Conservation (phyloP, 2,888 invertebrate species). For the Polylopha cassiicola region DNA sequence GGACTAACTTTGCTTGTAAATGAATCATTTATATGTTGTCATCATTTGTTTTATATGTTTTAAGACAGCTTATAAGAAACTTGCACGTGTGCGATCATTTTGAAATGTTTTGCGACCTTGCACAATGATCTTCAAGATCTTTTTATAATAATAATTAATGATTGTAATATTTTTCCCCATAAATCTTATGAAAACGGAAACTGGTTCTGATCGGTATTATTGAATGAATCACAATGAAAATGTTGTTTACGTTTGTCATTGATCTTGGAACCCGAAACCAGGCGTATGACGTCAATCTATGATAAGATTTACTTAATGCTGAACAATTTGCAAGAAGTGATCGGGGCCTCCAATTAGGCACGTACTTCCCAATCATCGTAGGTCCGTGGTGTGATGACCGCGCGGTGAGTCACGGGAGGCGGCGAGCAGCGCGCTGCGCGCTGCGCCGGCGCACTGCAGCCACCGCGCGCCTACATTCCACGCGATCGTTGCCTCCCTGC, state of each 20-base stretch:
- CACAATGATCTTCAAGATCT: no score
- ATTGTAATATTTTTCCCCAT: no score
- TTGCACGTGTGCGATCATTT: no score
- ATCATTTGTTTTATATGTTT: no score
- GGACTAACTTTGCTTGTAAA: no score
- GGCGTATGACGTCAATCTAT: conserved; percentile 46
- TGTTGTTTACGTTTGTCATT: conserved; percentile 30
- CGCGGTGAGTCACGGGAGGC: conserved; percentile 54
- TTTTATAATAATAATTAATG: no score
- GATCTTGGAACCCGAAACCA: conserved; percentile 24
- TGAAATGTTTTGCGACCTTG: no score
- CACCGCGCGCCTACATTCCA: conserved; percentile 62
- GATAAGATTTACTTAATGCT: conserved; percentile 27
- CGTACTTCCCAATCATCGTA: conserved; percentile 58
- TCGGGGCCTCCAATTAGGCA: conserved; percentile 40
- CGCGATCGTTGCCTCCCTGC: conserved; percentile 69
- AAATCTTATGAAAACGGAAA: no score
- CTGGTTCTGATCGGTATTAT: no score
- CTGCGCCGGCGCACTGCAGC: conserved; percentile 30
- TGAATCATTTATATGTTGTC: no score
- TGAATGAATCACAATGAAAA: conserved; percentile 33
- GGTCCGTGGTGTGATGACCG: conserved; percentile 38
- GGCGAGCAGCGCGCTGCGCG: conserved; percentile 33
- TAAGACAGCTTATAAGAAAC: no score
- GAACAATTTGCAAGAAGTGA: conserved; percentile 40